Evolutionary conservation across 2,888 invertebrate species (phyloP).

Genomic region (Adelognathus sp.): DNA sequence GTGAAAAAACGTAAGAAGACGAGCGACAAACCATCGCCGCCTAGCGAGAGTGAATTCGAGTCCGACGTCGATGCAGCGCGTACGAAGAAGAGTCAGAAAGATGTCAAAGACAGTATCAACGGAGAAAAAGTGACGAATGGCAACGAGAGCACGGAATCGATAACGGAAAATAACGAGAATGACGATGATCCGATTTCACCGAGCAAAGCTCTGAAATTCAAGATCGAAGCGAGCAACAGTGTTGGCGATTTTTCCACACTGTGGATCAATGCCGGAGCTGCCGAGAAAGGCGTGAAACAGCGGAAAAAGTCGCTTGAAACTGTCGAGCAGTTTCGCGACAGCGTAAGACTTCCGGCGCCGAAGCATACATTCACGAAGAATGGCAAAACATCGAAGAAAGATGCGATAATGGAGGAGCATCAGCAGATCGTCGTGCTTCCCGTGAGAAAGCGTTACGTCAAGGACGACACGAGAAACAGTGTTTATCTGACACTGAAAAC

Average conservation of each 20-base stretch:
- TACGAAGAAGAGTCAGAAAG: neutral
- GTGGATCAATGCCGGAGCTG: slow-evolving; percentile 63
- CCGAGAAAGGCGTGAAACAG: slow-evolving; percentile 36
- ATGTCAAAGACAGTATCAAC: neutral
- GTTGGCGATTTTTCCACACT: slow-evolving; percentile 76
- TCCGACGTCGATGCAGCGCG: slow-evolving; percentile 24
- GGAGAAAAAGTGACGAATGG: slow-evolving; percentile 15
- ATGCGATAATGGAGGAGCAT: slow-evolving; percentile 60
- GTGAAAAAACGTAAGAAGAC: slow-evolving; percentile 69
- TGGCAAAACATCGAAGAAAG: neutral
- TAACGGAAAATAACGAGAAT: neutral
- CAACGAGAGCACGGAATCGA: neutral
- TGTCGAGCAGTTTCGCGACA: slow-evolving; percentile 75
- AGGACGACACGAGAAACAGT: slow-evolving; percentile 75
- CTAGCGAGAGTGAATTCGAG: slow-evolving; percentile 33
- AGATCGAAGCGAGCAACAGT: slow-evolving; percentile 77
- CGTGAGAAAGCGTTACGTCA: slow-evolving; percentile 73
- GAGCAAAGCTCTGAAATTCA: slow-evolving; percentile 63
- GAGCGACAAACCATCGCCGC: slow-evolving; percentile 62
- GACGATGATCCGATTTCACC: neutral
- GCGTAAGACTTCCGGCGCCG: slow-evolving; percentile 73
- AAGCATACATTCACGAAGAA: slow-evolving; percentile 36
- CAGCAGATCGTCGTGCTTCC: slow-evolving; percentile 72
- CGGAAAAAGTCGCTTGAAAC: slow-evolving; percentile 10
- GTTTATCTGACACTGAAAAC: slow-evolving; percentile 75